phyloP scores from a whole-genome alignment of 1,140 invertebrate genomes.

The Thalassaphorura encarpata region DNA sequence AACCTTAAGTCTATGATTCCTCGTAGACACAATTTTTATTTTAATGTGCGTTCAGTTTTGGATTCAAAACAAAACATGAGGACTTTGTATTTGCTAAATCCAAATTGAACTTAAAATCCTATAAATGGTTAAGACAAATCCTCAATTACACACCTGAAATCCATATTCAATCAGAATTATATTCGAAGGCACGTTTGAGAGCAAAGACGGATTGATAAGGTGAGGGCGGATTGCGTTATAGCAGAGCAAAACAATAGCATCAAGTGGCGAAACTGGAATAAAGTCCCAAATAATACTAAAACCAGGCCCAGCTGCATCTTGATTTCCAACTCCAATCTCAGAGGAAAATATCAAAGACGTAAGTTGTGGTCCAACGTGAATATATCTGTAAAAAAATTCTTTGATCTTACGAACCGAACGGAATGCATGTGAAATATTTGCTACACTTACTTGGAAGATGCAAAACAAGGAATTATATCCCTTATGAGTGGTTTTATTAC shows the following conservation, averaged over 20 bases:
- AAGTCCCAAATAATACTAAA: conserved; percentile 45
- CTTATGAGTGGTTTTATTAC: conserved; percentile 49
- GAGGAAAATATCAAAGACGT: conserved; percentile 44
- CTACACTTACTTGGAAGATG: conserved; percentile 42
- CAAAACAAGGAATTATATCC: conserved; percentile 45
- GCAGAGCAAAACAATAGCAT: conserved; percentile 49
- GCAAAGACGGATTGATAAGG: conserved; percentile 37
- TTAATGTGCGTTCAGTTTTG: not conserved
- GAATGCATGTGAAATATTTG: not conserved
- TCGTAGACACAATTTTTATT: conserved; percentile 19
- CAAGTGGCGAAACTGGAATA: conserved; percentile 43
- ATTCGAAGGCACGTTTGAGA: conserved; percentile 45
- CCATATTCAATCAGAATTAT: conserved; percentile 55
- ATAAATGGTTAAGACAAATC: too few relatives aligned
- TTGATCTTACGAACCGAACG: not conserved
- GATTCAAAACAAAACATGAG: too few relatives aligned
- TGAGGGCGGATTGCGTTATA: conserved; percentile 41
- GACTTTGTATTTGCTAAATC: too few relatives aligned
- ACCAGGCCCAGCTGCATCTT: conserved; percentile 33
- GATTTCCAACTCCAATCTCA: conserved; percentile 5
- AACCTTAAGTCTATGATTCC: conserved; percentile 11
- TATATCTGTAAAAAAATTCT: conserved; percentile 40
- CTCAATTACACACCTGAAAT: conserved; percentile 48
- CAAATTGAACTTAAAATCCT: too few relatives aligned
- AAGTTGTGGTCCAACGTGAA: conserved; percentile 51